Base-by-base conservation (phyloP, 2,888 invertebrate genomes). In the Apamea anceps region DNA sequence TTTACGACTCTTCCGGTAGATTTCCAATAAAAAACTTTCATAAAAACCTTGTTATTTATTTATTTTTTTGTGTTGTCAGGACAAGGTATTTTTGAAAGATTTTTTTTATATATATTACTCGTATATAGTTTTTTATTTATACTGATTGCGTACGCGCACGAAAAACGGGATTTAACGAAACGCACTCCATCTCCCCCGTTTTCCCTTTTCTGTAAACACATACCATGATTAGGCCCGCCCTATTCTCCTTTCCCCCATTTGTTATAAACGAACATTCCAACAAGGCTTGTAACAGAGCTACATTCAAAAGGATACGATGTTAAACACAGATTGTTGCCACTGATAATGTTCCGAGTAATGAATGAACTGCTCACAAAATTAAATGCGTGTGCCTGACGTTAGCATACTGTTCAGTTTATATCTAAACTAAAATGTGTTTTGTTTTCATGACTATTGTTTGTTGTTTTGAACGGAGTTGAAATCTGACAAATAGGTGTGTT, bases 351-450 rank as follows among this genome's bases (percentile, higher is more conserved):
- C 54, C 62, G 63, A 57, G 77, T 65, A 84, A 84, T 75, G 37
- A 81, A 84, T 85, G 72, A 77, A 85, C 62, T 73, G 76, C 66
- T 85, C 81, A 81, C 65, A 62, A 71, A 85, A 68, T 68, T 60
- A 51, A 42, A 70, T 62, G 75, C 73, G 28, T 77, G 66, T 71
- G 66, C 32, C 42, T 72, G 66, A 71, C 66, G 62, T 81, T 81
- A 76, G 65, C 63, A 13, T 51, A 45, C 18, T 72, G 37, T 73
- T 65, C 71, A 62, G 68, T 81, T 81, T 63, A 66, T 57, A 60
- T 60, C n/a, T 13, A 42, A 66, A 71, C 72, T 51, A 81, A 72
- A 80, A 32, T 72, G 37, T 51, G 63, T 80, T 60, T 32, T 71
- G 62, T 81, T 68, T 62, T 54, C 13, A 54, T 54, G 32, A 4